Evolutionary conservation across 2,888 invertebrate genomes (phyloP), one percentile per base, ranked within the genome.

Genomic region (Cloeon dipterum): DNA sequence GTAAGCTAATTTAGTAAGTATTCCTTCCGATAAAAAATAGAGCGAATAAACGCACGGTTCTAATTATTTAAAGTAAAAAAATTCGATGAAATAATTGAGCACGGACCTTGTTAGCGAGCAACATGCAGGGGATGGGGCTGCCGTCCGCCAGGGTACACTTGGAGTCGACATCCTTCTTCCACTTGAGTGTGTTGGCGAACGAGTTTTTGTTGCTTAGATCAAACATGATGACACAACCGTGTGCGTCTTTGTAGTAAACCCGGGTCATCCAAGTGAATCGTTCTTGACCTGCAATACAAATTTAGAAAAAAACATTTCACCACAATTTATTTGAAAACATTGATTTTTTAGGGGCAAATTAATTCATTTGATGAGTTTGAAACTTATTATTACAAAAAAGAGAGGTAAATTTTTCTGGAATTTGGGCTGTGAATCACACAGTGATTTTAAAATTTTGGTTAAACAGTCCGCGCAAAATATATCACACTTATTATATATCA

Each of bases 261-360:
- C 66, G 47, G 1, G 66, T 65, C 66, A 67, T 66, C 57, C 65
- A 65, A 2, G 65, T 64, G 47, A 66, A 66, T 41, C 66, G 47
- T 44, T 66, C 66, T 48, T 67, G 66, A 36, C 66, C 66, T 66
- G 46, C 11, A 46, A 42, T 38, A 42, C 10, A 36, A 39, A 32
- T 14, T 8, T 25, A 32, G 26, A 8, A 10, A n/a, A 25, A 25
- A 25, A 25, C 10, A 25, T 10, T 8, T 10, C 8, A 25, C n/a
- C n/a, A n/a, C n/a, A n/a, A n/a, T n/a, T n/a, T n/a, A n/a, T n/a
- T n/a, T n/a, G n/a, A n/a, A n/a, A n/a, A n/a, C n/a, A n/a, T n/a
- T n/a, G n/a, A n/a, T n/a, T n/a, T n/a, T n/a, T n/a, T n/a, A n/a
- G n/a, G n/a, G n/a, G n/a, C n/a, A n/a, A n/a, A n/a, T n/a, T n/a